Evolutionary conservation across 23 tunicate species (phyloP).

Genomic region (Corella eumyota): DNA sequence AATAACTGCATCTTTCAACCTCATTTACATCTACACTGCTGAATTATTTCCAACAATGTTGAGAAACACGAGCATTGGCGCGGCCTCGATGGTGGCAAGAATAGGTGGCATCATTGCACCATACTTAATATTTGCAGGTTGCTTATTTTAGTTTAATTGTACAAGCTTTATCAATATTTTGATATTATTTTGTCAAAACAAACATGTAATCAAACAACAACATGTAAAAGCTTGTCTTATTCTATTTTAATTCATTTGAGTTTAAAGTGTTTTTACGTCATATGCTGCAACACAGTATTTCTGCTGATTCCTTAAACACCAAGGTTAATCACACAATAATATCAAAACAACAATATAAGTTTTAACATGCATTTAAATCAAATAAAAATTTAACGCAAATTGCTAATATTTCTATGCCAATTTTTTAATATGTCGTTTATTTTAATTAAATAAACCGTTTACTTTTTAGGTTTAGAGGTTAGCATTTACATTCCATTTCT

Average conservation of each 20-base stretch:
- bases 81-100: too few relatives aligned
- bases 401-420: not conserved
- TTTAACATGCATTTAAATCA: not conserved
- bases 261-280: not conserved
- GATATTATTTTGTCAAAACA: too few relatives aligned
- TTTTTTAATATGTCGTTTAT: too few relatives aligned
- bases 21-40: too few relatives aligned
- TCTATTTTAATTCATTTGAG: too few relatives aligned
- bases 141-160: not conserved
- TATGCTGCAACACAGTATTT: not conserved
- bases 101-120: not conserved
- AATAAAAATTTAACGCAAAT: not conserved
- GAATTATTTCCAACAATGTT: not conserved
- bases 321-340: not conserved
- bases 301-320: not conserved
- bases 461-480: not conserved
- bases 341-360: not conserved
- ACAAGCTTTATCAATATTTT: too few relatives aligned
- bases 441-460: not conserved
- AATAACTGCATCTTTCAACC: not conserved
- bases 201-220: too few relatives aligned
- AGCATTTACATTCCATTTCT: not conserved
- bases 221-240: too few relatives aligned
- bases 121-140: not conserved
- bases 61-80: not conserved